These are phyloP conservation scores for Synaphobranchus kaupii DNA, from an alignment of 2,797 vertebrate species.

Conservation along the genomic window DNA sequence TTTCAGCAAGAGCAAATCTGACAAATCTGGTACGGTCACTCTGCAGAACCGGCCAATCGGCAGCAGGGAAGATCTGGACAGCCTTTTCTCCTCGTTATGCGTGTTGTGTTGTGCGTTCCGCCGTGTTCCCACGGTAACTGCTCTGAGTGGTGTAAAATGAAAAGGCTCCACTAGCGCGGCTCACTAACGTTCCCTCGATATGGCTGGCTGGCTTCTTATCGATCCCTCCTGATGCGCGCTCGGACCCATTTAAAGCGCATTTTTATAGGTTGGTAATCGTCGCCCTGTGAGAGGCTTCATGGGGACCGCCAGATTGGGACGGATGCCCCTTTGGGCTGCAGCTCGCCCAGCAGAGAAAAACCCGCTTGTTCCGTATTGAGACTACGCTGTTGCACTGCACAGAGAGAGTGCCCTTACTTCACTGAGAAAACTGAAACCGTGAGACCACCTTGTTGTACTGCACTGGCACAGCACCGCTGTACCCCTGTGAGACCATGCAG, in stretches of 20 bases:
- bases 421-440: background rate
- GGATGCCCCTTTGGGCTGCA: background rate
- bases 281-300: slow-evolving; percentile 52
- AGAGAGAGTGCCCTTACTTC: background rate
- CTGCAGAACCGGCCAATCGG: background rate
- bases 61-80: background rate
- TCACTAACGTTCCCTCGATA: slow-evolving; percentile 38
- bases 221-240: slow-evolving; percentile 41
- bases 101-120: background rate
- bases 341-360: background rate
- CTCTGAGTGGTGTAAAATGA: slow-evolving; percentile 48
- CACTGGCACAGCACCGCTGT: background rate
- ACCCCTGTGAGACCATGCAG: background rate
- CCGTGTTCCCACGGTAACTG: background rate
- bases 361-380: background rate
- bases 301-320: slow-evolving; percentile 44
- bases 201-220: slow-evolving; percentile 52
- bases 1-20: background rate
- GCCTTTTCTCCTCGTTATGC: background rate
- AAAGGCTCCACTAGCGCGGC: slow-evolving; percentile 49
- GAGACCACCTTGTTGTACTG: background rate
- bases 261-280: slow-evolving; percentile 56
- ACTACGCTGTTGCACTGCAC: background rate
- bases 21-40: background rate
- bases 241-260: slow-evolving; percentile 52